A percentile compares a stretch with the other conserved stretches of the same genome.
Evolutionary conservation across 2,888 invertebrate genomes (phyloP).

Genomic region (Julus scanicus): DNA sequence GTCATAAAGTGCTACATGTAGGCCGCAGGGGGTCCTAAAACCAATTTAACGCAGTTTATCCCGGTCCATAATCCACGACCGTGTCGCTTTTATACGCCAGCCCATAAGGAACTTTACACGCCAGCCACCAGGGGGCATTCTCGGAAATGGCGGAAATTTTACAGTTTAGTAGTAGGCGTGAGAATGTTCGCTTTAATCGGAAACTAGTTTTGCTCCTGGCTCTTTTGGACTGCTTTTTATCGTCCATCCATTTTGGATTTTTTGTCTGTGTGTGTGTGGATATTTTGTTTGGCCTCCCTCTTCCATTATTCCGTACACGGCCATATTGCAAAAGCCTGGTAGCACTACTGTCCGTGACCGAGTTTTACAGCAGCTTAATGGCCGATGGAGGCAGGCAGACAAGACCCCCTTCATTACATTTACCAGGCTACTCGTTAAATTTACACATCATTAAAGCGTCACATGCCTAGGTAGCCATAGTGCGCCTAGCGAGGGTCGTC

Average conservation of each 20-base stretch:
- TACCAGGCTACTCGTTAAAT: slow-evolving; percentile 41
- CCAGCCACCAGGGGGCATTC: slow-evolving; percentile 12
- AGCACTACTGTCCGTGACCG: slow-evolving; percentile 52
- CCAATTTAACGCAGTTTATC: not conserved
- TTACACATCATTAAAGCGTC: slow-evolving; percentile 49
- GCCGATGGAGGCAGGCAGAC: not conserved
- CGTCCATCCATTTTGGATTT: not conserved
- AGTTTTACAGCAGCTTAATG: not conserved
- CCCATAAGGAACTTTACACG: not conserved
- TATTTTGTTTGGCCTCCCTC: not conserved
- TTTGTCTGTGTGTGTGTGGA: not conserved
- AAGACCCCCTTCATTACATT: slow-evolving; percentile 47
- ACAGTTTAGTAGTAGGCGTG: slow-evolving; percentile 15
- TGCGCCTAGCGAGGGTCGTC: slow-evolving; percentile 8
- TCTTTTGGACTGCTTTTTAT: slow-evolving; percentile 21
- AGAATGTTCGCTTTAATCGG: not conserved
- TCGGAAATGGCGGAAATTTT: slow-evolving; percentile 32
- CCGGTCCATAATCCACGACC: not conserved
- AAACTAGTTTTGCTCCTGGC: not conserved
- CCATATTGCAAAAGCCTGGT: slow-evolving; percentile 50
- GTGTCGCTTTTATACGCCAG: not conserved
- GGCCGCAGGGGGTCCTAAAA: not conserved
- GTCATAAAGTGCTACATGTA: not conserved
- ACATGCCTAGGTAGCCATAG: not conserved
- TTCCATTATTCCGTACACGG: slow-evolving; percentile 44